phyloP scores from a whole-genome alignment of 2,113 vertebrate species.

The Thalassoma bifasciatum region DNA sequence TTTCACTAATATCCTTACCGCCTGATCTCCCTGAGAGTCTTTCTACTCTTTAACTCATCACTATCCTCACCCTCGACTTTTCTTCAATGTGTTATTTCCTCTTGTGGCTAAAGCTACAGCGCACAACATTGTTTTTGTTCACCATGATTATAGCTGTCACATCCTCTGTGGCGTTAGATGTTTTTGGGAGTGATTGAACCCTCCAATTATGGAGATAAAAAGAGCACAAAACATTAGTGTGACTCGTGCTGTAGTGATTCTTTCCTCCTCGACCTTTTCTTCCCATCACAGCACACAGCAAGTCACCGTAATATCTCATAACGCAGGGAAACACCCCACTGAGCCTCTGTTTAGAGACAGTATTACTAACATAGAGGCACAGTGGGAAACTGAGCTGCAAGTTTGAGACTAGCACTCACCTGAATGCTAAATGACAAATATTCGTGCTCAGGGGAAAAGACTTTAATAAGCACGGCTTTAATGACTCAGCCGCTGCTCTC shows the following conservation, averaged over 20 bases:
- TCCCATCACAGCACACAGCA: neutral
- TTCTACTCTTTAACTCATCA: neutral
- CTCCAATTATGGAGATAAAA: conserved; percentile 7
- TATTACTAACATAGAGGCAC: neutral
- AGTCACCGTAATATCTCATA: neutral
- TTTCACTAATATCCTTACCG: neutral
- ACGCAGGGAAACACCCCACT: neutral
- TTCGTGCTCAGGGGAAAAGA: neutral
- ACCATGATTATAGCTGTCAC: neutral
- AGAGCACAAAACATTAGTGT: neutral
- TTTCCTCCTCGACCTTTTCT: neutral
- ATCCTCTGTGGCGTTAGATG: neutral
- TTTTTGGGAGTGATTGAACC: conserved; percentile 1
- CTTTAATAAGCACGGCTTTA: conserved; percentile 15
- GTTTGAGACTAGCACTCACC: neutral
- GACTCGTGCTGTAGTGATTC: neutral
- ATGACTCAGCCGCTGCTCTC: conserved; percentile 1
- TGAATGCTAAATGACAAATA: conserved; percentile 8
- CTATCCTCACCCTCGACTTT: neutral
- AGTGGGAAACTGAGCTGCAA: no score
- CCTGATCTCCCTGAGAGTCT: neutral
- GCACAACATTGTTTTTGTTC: neutral
- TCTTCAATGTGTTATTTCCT: neutral
- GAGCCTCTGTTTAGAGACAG: neutral
- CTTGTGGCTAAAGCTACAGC: neutral